phyloP scores from a whole-genome alignment of 2,888 invertebrate species.

The Sphinx pinastri region DNA sequence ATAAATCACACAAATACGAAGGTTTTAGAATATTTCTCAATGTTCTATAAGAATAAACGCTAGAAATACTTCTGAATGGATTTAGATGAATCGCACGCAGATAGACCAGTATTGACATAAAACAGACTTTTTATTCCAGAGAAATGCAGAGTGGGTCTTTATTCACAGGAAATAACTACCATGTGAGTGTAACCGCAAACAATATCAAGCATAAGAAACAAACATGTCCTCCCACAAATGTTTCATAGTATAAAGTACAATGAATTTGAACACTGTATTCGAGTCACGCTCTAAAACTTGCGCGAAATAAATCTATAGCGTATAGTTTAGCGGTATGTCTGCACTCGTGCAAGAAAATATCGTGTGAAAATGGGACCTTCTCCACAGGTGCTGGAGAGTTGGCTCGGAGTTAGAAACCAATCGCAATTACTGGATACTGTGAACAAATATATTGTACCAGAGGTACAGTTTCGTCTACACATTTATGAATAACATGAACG shows the following conservation, averaged over 20 bases:
- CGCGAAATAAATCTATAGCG: constrained; percentile 30
- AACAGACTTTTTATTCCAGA: too few relatives aligned
- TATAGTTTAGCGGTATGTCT: constrained; percentile 45
- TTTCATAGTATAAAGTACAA: constrained; percentile 12
- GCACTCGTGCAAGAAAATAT: constrained; percentile 51
- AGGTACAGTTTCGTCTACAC: not conserved
- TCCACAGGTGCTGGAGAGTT: constrained; percentile 45
- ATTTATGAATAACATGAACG: too few relatives aligned
- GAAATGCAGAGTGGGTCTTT: too few relatives aligned
- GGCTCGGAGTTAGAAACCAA: constrained; percentile 18
- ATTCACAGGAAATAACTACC: too few relatives aligned
- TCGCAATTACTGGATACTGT: not conserved
- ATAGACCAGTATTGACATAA: too few relatives aligned
- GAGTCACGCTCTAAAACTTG: not conserved
- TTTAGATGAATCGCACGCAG: too few relatives aligned
- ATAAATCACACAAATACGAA: too few relatives aligned
- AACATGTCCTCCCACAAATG: not conserved
- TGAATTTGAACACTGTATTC: constrained; percentile 20
- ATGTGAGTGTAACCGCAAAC: not conserved
- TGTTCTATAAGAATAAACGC: too few relatives aligned
- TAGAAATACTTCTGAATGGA: too few relatives aligned
- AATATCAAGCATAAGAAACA: not conserved
- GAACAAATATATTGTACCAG: not conserved
- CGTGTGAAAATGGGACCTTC: constrained; percentile 44
- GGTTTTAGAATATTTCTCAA: too few relatives aligned